Conservation (phyloP, 2,888 invertebrate species). For the Acronicta alni region DNA sequence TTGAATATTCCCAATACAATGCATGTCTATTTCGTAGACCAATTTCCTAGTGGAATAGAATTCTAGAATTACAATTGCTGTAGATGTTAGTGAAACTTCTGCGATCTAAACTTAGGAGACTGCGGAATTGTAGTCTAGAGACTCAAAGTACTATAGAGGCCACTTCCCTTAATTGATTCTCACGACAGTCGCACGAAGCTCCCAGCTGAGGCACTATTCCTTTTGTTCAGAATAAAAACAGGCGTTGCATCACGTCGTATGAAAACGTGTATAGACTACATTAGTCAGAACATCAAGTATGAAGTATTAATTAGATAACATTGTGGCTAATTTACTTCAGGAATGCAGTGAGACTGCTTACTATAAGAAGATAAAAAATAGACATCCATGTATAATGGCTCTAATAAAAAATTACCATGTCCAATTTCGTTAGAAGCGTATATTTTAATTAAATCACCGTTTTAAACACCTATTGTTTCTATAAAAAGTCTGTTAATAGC, state of each 20-base stretch:
- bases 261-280: conserved; percentile 28
- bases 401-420: conserved; percentile 25
- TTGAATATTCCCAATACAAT: conserved; percentile 21
- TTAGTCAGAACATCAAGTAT: conserved; percentile 21
- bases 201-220: conserved; percentile 41
- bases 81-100: conserved; percentile 32
- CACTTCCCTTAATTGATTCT: conserved; percentile 52
- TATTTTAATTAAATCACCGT: conserved; percentile 40
- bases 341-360: conserved; percentile 28
- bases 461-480: conserved; percentile 36
- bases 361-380: conserved; percentile 13
- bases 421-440: conserved; percentile 13
- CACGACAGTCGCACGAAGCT: conserved; percentile 42
- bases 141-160: conserved; percentile 31
- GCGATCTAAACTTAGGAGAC: conserved; percentile 41
- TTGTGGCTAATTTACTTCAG: conserved; percentile 33
- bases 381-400: conserved; percentile 14
- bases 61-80: conserved; percentile 11
- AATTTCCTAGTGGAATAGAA: not conserved
- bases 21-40: conserved; percentile 4
- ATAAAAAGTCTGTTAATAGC: conserved; percentile 27
- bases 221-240: conserved; percentile 43
- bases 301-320: conserved; percentile 32
- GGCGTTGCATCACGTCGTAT: conserved; percentile 28
- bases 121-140: conserved; percentile 41